Evolutionary conservation across 2,113 vertebrate genomes (phyloP), one percentile per base, ranked within the genome.

Genomic region (Dromaius novaehollandiae): DNA sequence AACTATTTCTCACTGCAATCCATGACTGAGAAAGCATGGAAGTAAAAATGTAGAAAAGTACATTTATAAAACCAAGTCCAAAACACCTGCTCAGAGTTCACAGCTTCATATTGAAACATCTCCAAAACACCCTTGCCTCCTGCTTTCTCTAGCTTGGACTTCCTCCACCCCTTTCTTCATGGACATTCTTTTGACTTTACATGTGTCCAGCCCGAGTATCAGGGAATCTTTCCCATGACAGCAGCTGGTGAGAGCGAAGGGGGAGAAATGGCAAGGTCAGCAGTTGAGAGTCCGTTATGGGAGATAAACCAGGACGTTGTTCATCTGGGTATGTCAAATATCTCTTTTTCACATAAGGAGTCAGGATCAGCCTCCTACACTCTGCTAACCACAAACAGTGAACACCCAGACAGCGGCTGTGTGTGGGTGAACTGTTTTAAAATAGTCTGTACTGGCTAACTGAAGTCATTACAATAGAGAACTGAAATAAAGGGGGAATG

Each of bases 191-290:
- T 95, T 90, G 97, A 97, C 96, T 98, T 95, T 95, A 92, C 42
- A 42, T 97, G 97, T 88, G 93, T 97, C 97, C 97, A 97, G 95
- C 95, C 94, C 94, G 89, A 95, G 96, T 97, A 98, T 97, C 97
- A 95, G 96, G 79, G 88, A 95, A 96, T 98, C 97, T 98, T 98
- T 98, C 96, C 96, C 97, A 97, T 97, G 97, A 98, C 98, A 98
- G 97, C 98, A 98, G 98, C 98, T 98, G 98, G 98, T 95, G 96
- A 81, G 96, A 97, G 97, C 92, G 76, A 92, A 96, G 96, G 96
- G 97, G 97, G 96, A 97, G 97, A 95, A 96, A 92, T 96, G 86
- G 96, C 78, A 97, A 97, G 97, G 97, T 98, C 98, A 98, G 94
- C 96, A 97, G 92, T 80, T 90, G 97, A 89, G 91, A 93, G 80